These are phyloP conservation scores for Pherbina coryleti DNA, from an alignment of 2,888 invertebrate genomes.

Conservation along the genomic window DNA sequence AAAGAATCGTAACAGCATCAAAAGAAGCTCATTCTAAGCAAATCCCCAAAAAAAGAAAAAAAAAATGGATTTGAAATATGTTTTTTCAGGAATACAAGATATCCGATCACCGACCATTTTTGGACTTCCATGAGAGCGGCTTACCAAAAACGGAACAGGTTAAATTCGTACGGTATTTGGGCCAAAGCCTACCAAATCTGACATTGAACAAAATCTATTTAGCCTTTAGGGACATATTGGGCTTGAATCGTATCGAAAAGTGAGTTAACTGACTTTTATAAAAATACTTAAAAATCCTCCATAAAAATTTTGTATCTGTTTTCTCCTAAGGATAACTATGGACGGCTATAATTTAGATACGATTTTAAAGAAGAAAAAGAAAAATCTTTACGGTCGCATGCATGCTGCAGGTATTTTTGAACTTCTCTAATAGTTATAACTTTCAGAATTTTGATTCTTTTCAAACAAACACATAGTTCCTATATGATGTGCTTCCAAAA, in stretches of 20 bases:
- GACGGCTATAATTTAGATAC: slow-evolving; percentile 66
- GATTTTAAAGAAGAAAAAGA: slow-evolving; percentile 67
- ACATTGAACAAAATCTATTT: slow-evolving; percentile 69
- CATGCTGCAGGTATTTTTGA: slow-evolving; percentile 62
- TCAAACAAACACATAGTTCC: slow-evolving; percentile 40
- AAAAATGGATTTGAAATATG: not conserved
- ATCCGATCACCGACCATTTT: slow-evolving; percentile 69
- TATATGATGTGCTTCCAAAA: slow-evolving; percentile 48
- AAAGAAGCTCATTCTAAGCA: not conserved
- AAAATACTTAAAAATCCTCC: slow-evolving; percentile 9
- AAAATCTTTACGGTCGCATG: slow-evolving; percentile 66
- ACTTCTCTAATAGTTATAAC: not conserved
- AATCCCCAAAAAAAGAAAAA: not conserved
- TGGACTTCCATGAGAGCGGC: slow-evolving; percentile 70
- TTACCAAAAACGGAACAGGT: slow-evolving; percentile 69
- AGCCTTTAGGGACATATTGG: slow-evolving; percentile 66
- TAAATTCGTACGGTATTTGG: slow-evolving; percentile 69
- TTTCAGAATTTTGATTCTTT: too few relatives aligned
- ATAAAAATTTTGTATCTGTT: not conserved
- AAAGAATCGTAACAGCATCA: not conserved
- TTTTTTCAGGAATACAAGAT: slow-evolving; percentile 67
- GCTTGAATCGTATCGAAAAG: slow-evolving; percentile 66
- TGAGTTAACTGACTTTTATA: slow-evolving; percentile 48
- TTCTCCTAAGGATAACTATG: slow-evolving; percentile 55
- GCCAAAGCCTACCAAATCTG: slow-evolving; percentile 69